A percentile compares a stretch with the other conserved stretches of the same genome.
These are phyloP conservation scores for Drosophila repleta DNA, from an alignment of 1,140 invertebrate genomes.

Conservation along the genomic window DNA sequence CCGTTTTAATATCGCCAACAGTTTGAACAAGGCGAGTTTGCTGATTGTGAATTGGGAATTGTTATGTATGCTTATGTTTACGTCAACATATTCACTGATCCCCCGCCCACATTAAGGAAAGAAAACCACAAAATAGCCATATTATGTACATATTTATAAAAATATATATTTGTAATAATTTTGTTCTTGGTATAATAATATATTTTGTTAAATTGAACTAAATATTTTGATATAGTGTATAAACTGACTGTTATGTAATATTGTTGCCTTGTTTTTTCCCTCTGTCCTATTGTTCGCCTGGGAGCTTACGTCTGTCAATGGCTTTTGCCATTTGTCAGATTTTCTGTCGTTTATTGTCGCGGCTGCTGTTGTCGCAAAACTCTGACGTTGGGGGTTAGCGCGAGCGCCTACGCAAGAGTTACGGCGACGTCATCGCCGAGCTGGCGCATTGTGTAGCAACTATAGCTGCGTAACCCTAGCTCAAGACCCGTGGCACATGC, in stretches of 20 bases:
- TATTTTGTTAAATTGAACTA: conserved; percentile 7
- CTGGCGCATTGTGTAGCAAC: conserved; percentile 21
- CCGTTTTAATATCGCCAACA: conserved; percentile 49
- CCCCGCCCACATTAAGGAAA: no score
- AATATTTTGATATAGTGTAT: no score
- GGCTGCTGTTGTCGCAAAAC: conserved; percentile 10
- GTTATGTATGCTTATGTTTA: no score
- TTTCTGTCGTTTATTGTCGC: background rate
- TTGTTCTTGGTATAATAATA: background rate
- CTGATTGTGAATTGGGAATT: conserved; percentile 43
- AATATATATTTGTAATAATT: no score
- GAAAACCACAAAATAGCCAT: background rate
- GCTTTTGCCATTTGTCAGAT: background rate
- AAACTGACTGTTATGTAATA: no score
- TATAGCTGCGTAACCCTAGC: conserved; percentile 1
- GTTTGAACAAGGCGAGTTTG: conserved; percentile 37
- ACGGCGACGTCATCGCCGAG: background rate
- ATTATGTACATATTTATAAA: no score
- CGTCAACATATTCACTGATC: no score
- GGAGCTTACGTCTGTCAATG: conserved; percentile 2
- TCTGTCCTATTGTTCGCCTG: background rate
- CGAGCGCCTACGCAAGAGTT: conserved; percentile 13
- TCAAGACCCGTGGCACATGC: background rate
- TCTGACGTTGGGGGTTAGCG: background rate
- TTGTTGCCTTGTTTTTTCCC: no score